A percentile compares a stretch with the other conserved stretches of the same genome.
Evolutionary conservation across 2,888 invertebrate species (phyloP).

Genomic region (Volucella inflata): DNA sequence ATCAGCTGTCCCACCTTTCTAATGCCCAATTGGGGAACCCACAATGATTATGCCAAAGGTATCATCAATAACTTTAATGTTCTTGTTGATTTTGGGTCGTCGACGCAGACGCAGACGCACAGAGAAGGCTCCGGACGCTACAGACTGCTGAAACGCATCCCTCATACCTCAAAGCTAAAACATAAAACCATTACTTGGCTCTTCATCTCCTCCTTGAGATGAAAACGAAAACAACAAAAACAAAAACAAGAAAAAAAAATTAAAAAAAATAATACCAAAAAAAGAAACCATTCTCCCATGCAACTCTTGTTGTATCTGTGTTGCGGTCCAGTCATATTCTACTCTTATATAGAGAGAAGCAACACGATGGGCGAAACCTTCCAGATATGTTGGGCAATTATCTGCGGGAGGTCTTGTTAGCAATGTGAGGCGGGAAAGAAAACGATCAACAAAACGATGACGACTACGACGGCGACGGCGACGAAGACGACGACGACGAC

Average conservation of each 20-base stretch:
- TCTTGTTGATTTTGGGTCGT: slow-evolving; percentile 75
- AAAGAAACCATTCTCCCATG: slow-evolving; percentile 58
- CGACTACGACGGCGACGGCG: slow-evolving; percentile 35
- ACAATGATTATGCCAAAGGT: slow-evolving; percentile 75
- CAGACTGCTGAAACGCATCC: slow-evolving; percentile 43
- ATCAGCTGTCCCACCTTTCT: slow-evolving; percentile 69
- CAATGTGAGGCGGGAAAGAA: slow-evolving; percentile 75
- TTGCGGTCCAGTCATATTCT: slow-evolving; percentile 18
- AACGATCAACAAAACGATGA: slow-evolving; percentile 68
- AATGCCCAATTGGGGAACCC: slow-evolving; percentile 75
- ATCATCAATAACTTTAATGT: slow-evolving; percentile 76
- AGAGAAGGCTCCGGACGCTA: slow-evolving; percentile 43
- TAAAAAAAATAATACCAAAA: background rate
- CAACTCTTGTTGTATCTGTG: slow-evolving; percentile 28
- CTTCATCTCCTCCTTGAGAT: slow-evolving; percentile 13
- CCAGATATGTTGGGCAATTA: slow-evolving; percentile 75
- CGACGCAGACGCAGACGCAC: slow-evolving; percentile 49
- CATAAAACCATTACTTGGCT: slow-evolving; percentile 69
- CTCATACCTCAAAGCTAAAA: slow-evolving; percentile 62
- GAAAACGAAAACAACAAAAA: slow-evolving; percentile 9
- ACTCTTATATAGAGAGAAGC: slow-evolving; percentile 14
- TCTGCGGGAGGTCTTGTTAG: slow-evolving; percentile 76
- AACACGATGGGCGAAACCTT: slow-evolving; percentile 75
- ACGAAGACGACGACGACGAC: slow-evolving; percentile 15
- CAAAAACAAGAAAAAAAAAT: background rate